Conservation (phyloP, 2,797 vertebrate species). For the Phaenicophaeus curvirostris region DNA sequence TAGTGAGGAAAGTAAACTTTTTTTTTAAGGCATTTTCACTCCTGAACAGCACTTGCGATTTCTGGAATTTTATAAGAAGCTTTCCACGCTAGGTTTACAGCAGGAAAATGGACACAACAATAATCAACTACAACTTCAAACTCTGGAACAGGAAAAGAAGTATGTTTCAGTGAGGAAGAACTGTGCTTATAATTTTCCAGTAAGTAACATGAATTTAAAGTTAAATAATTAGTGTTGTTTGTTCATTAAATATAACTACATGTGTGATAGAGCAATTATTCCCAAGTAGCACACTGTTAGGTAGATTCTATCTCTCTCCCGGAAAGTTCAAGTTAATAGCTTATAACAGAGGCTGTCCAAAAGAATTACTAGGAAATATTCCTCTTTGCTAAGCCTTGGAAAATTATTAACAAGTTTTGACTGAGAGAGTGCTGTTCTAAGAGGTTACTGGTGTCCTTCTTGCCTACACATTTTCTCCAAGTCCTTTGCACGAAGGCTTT, state of each 20-base stretch:
- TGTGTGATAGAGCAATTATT: neutral
- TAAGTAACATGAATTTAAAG: conserved; percentile 67
- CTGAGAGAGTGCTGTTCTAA: neutral
- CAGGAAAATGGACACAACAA: conserved; percentile 88
- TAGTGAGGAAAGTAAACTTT: conserved; percentile 15
- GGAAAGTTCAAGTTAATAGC: neutral
- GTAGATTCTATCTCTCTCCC: neutral
- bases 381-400: neutral
- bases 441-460: neutral
- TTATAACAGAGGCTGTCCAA: neutral
- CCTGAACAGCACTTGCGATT: conserved; percentile 90
- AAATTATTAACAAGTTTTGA: neutral
- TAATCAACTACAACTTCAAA: conserved; percentile 81
- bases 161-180: conserved; percentile 89
- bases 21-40: conserved; percentile 86
- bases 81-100: conserved; percentile 88
- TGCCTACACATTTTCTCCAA: neutral
- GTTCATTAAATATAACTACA: neutral
- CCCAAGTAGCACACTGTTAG: neutral
- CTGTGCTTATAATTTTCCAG: conserved; percentile 95
- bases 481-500: neutral
- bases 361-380: neutral
- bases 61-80: conserved; percentile 91
- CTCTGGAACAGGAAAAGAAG: conserved; percentile 86
- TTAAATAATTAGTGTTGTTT: neutral